Evolutionary conservation across 2,797 vertebrate genomes (phyloP).

Genomic region (Enteromius thamalakanensis): DNA sequence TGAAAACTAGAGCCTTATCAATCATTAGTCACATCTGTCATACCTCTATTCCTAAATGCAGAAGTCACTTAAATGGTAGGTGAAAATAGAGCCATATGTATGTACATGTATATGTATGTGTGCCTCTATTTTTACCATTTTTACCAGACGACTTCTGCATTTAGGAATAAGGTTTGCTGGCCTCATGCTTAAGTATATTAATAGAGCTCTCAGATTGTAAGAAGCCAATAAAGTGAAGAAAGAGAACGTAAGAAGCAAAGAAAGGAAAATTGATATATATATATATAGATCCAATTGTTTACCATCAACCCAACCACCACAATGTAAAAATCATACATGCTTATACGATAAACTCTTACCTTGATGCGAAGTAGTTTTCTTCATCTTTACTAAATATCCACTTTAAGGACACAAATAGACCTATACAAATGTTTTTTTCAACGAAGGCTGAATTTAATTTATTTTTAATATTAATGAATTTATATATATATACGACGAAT

Average conservation of each 20-base stretch:
- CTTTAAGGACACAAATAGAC: neutral
- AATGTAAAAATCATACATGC: neutral
- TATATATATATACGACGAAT: neutral
- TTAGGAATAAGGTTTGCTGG: constrained; percentile 3
- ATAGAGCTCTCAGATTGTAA: neutral
- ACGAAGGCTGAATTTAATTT: too few species aligned
- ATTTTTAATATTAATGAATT: too few species aligned
- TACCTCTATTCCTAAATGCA: too few species aligned
- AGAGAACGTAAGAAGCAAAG: neutral
- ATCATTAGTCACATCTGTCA: too few species aligned
- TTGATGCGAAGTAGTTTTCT: constrained; percentile 37
- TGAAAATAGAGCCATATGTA: too few species aligned
- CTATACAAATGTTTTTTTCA: neutral
- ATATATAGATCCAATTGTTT: too few species aligned
- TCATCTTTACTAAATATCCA: constrained; percentile 7
- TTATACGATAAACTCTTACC: constrained; percentile 3
- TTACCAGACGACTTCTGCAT: neutral
- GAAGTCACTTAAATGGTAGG: too few species aligned
- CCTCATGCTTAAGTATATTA: neutral
- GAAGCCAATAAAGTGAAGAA: neutral
- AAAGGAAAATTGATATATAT: neutral
- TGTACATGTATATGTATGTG: neutral
- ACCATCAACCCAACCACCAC: neutral
- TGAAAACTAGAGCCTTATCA: too few species aligned
- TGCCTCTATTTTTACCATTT: neutral